Conservation (phyloP, 2,113 vertebrate genomes). For the Malurus alboscapulatus region DNA sequence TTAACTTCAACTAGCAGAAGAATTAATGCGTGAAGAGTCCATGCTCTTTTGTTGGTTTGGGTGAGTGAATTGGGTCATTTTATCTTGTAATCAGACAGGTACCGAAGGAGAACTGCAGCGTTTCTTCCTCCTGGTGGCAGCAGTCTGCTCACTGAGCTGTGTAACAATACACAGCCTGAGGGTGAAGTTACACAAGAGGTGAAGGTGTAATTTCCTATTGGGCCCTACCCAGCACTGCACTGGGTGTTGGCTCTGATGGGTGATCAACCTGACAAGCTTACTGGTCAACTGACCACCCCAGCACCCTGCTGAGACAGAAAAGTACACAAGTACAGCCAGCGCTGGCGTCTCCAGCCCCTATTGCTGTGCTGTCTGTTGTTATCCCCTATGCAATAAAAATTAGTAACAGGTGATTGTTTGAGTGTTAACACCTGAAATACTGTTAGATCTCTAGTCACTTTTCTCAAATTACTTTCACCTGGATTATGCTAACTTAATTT, state of each 20-base stretch:
- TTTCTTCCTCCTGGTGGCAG: background rate
- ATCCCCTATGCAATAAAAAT: background rate
- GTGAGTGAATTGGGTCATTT: background rate
- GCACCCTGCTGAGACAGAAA: fast-evolving
- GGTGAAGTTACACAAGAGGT: background rate
- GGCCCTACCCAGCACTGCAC: background rate
- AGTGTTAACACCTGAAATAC: background rate
- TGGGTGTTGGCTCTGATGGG: background rate
- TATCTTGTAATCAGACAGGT: background rate
- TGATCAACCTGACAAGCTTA: background rate
- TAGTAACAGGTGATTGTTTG: background rate
- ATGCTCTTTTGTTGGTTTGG: background rate
- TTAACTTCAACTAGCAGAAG: background rate
- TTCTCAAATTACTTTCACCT: background rate
- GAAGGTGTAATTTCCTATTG: background rate
- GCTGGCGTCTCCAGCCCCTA: fast-evolving
- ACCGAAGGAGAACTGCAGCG: background rate
- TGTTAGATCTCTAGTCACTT: background rate
- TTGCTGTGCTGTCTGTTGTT: too few relatives aligned
- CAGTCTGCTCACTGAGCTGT: background rate
- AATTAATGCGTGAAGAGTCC: background rate
- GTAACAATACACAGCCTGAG: background rate
- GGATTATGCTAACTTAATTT: background rate
- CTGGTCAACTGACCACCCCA: background rate
- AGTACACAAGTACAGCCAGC: background rate